These are phyloP conservation scores for Sebastes glaucus DNA, from an alignment of 2,797 vertebrate genomes.

Conservation along the genomic window DNA sequence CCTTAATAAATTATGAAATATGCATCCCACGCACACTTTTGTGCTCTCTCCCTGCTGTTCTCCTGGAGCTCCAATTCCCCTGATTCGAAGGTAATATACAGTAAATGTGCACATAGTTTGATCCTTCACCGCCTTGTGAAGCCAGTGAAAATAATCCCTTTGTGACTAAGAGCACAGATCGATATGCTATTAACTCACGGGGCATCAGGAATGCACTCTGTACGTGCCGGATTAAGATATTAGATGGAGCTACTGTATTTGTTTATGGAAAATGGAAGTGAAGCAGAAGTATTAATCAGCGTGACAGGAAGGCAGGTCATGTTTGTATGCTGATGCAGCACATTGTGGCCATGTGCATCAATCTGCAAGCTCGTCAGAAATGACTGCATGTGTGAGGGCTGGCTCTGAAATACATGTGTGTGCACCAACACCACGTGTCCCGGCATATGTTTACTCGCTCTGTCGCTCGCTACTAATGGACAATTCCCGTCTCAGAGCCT, in stretches of 20 bases:
- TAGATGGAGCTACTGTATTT: not conserved
- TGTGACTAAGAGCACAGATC: not conserved
- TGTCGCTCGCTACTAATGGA: conserved; percentile 20
- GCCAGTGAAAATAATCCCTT: not conserved
- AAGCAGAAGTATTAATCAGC: not conserved
- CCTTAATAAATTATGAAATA: too few species aligned
- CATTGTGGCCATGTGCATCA: not conserved
- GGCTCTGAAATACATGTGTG: not conserved
- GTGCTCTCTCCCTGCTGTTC: too few species aligned
- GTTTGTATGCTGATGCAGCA: not conserved
- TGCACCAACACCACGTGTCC: not conserved
- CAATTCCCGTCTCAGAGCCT: conserved; percentile 25
- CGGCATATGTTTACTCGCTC: conserved; percentile 9
- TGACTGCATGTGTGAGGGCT: not conserved
- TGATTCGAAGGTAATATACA: not conserved
- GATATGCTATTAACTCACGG: not conserved
- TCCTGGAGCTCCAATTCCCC: too few species aligned
- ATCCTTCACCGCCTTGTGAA: not conserved
- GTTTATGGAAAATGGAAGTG: not conserved
- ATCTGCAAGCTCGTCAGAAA: not conserved
- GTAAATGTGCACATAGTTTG: not conserved
- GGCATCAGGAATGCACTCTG: not conserved
- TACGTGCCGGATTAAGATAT: not conserved
- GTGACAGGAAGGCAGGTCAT: not conserved
- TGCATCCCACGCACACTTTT: too few species aligned